Evolutionary conservation across 2,113 vertebrate species (phyloP).

Genomic region (Psephotus haematonotus): DNA sequence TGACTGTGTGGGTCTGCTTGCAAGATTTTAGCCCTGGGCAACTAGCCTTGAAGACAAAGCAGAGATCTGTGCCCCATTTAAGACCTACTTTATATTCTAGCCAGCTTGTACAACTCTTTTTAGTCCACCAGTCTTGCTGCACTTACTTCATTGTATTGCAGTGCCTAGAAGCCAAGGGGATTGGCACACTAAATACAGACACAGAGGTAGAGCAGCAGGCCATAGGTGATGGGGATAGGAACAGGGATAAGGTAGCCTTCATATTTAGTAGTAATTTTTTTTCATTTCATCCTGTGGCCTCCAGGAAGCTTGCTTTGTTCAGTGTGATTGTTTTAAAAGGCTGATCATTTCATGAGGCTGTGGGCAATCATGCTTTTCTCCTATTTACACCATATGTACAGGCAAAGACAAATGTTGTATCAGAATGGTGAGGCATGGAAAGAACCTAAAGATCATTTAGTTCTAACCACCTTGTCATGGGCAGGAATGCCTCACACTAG

Average conservation of each 20-base stretch:
- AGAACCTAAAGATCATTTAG: not conserved
- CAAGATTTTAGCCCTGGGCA: constrained; percentile 12
- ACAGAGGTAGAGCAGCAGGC: not conserved
- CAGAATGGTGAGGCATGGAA: not conserved
- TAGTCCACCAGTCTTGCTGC: not conserved
- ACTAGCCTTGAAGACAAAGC: constrained; percentile 9
- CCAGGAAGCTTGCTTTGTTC: not conserved
- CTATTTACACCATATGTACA: not conserved
- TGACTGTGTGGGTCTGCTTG: not conserved
- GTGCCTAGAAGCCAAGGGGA: not conserved
- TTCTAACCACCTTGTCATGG: not conserved
- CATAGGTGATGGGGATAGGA: not conserved
- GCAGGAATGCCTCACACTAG: not conserved
- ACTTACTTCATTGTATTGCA: not conserved
- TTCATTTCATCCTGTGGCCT: not conserved
- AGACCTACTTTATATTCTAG: constrained; percentile 51
- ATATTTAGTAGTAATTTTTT: not conserved
- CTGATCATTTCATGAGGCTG: not conserved
- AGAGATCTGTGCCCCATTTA: constrained; percentile 41
- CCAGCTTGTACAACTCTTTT: not conserved
- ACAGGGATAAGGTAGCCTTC: not conserved
- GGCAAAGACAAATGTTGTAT: not conserved
- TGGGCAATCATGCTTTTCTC: not conserved
- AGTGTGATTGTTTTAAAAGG: not conserved
- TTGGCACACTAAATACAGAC: not conserved